Percentiles rank a stretch among this genome's conserved stretches.
Evolutionary conservation across 1,140 invertebrate genomes (phyloP).

Genomic region (Gonioctena quinquepunctata): DNA sequence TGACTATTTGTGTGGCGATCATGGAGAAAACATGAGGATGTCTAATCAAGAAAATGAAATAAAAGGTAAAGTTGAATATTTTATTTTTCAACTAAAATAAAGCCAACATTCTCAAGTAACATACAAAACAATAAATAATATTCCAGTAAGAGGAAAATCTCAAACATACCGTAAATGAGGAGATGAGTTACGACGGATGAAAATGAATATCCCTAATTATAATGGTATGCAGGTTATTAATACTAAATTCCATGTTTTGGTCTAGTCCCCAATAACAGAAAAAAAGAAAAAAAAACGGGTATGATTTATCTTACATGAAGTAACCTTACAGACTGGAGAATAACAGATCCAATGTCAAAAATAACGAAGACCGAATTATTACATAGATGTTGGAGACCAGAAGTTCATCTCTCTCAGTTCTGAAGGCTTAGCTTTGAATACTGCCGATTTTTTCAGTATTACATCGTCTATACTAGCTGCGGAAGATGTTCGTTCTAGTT

Average conservation of each 20-base stretch:
- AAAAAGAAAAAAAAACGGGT: background rate
- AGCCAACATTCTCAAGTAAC: too few relatives aligned
- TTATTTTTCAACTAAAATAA: too few relatives aligned
- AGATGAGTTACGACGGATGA: background rate
- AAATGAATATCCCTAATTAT: background rate
- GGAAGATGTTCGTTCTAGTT: conserved; percentile 30
- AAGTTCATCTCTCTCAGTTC: conserved; percentile 82
- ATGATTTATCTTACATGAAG: background rate
- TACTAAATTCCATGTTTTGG: conserved; percentile 13
- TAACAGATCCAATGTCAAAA: conserved; percentile 4
- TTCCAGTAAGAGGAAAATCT: background rate
- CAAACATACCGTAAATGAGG: background rate
- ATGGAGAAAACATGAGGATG: too few relatives aligned
- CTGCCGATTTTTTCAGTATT: conserved; percentile 28
- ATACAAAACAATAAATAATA: background rate
- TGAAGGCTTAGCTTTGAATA: conserved; percentile 67
- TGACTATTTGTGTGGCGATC: too few relatives aligned
- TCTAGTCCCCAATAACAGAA: background rate
- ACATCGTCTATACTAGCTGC: conserved; percentile 33
- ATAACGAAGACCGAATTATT: conserved; percentile 36
- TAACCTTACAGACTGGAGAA: background rate
- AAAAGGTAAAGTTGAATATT: too few relatives aligned
- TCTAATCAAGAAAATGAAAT: too few relatives aligned
- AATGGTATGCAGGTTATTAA: conserved; percentile 11
- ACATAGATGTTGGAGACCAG: conserved; percentile 83